Conservation (phyloP, 2,797 vertebrate species). For the Discoglossus pictus region DNA sequence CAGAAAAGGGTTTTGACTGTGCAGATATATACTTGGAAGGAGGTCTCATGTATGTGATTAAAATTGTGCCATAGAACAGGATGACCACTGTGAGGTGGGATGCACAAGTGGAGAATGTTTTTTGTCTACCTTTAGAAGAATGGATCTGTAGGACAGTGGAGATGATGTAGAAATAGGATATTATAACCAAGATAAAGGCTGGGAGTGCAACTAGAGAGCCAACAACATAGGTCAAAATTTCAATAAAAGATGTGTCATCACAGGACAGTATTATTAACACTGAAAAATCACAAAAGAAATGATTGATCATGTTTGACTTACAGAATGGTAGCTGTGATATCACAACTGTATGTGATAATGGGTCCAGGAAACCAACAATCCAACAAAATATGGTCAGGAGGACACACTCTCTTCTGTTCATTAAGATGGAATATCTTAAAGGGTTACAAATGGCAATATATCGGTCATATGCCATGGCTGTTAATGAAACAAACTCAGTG, state of each 20-base stretch:
- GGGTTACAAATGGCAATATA: conserved; percentile 56
- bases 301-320: conserved; percentile 53
- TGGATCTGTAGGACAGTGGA: conserved; percentile 46
- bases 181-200: conserved; percentile 51
- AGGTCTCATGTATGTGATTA: neutral
- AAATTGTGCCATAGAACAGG: neutral
- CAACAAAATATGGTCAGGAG: conserved; percentile 49
- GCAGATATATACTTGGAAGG: neutral
- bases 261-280: conserved; percentile 53
- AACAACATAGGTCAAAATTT: conserved; percentile 16
- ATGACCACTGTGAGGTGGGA: conserved; percentile 46
- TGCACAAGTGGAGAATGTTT: conserved; percentile 54
- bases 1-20: neutral
- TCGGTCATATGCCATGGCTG: conserved; percentile 50
- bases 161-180: conserved; percentile 46
- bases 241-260: conserved; percentile 49
- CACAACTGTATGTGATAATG: conserved; percentile 48
- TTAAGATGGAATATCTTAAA: conserved; percentile 45
- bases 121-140: conserved; percentile 47
- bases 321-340: conserved; percentile 59
- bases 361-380: conserved; percentile 43
- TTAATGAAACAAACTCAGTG: conserved; percentile 56
- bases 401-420: conserved; percentile 40
- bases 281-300: conserved; percentile 59
- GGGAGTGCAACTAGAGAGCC: conserved; percentile 49